phyloP scores from a whole-genome alignment of 2,797 vertebrate species.

The Sebastiscus albofasciatus region DNA sequence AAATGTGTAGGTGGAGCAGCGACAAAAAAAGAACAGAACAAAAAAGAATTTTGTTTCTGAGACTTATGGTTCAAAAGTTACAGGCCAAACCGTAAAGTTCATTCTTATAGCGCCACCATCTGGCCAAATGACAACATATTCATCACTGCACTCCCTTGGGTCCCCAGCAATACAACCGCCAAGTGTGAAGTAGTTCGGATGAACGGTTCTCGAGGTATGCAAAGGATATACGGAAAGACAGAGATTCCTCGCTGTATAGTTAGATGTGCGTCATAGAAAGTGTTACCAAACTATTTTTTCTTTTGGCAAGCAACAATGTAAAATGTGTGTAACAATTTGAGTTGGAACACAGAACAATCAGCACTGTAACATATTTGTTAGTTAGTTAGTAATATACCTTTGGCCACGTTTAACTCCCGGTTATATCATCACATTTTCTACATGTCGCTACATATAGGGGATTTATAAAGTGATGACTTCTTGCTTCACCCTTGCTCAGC shows the following conservation, averaged over 20 bases:
- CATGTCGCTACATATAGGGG: not conserved
- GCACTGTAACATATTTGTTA: not conserved
- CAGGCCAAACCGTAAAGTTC: no score
- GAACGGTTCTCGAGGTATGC: no score
- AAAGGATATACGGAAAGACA: no score
- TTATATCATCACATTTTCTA: not conserved
- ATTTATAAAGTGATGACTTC: not conserved
- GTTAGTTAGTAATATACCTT: not conserved
- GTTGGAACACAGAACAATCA: not conserved
- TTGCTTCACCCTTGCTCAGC: constrained; percentile 11
- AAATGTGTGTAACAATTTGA: not conserved
- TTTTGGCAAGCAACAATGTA: not conserved
- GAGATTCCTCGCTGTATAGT: accelerated
- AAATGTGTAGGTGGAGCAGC: accelerated
- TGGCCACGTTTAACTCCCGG: not conserved
- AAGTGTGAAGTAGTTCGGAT: no score
- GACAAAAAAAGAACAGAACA: no score
- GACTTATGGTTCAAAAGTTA: no score
- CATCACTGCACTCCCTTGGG: no score
- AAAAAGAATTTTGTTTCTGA: no score
- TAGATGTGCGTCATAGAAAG: accelerated
- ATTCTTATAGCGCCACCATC: no score
- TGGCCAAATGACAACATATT: no score
- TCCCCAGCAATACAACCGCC: no score
- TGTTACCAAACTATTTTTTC: not conserved